phyloP scores from a whole-genome alignment of 1,140 invertebrate genomes.

The Pinna nobilis region DNA sequence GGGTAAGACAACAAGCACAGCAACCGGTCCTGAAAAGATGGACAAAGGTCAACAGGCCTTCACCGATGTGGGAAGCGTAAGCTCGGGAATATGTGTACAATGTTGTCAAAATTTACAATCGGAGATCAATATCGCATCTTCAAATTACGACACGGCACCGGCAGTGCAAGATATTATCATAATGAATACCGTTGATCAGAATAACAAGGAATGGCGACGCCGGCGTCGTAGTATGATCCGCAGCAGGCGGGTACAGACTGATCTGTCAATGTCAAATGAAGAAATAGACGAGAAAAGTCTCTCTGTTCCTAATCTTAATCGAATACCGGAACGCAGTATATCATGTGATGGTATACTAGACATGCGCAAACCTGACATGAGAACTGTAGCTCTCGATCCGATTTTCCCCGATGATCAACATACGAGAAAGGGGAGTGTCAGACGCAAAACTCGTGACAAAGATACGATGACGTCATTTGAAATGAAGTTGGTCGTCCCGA shows the following conservation, averaged over 20 bases:
- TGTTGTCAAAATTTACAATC: slow-evolving; percentile 51
- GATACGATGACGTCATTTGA: slow-evolving; percentile 34
- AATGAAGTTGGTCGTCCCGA: slow-evolving; percentile 25
- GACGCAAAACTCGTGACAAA: slow-evolving; percentile 34
- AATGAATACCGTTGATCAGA: slow-evolving; percentile 36
- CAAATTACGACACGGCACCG: slow-evolving; percentile 42
- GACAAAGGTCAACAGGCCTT: slow-evolving; percentile 31
- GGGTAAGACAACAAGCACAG: slow-evolving; percentile 21
- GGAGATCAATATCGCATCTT: slow-evolving; percentile 25
- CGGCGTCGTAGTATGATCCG: slow-evolving; percentile 53
- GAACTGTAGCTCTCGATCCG: slow-evolving; percentile 44
- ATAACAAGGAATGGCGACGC: slow-evolving; percentile 36
- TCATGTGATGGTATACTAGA: slow-evolving; percentile 33
- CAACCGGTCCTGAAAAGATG: not conserved
- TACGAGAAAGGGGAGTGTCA: no score
- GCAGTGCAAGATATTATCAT: slow-evolving; percentile 52
- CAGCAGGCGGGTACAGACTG: slow-evolving; percentile 64
- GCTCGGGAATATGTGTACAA: slow-evolving; percentile 48
- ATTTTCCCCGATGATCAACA: slow-evolving; percentile 33
- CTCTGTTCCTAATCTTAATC: slow-evolving; percentile 33
- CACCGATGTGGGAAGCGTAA: slow-evolving; percentile 19
- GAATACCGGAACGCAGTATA: slow-evolving; percentile 37
- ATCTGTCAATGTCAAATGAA: slow-evolving; percentile 50
- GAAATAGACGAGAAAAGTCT: slow-evolving; percentile 35
- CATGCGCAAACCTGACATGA: slow-evolving; percentile 26